Evolutionary conservation across 92 coral and sea anemone genomes (phyloP), one percentile per base, ranked within the genome.

Genomic region (Epizoanthus rinbou): DNA sequence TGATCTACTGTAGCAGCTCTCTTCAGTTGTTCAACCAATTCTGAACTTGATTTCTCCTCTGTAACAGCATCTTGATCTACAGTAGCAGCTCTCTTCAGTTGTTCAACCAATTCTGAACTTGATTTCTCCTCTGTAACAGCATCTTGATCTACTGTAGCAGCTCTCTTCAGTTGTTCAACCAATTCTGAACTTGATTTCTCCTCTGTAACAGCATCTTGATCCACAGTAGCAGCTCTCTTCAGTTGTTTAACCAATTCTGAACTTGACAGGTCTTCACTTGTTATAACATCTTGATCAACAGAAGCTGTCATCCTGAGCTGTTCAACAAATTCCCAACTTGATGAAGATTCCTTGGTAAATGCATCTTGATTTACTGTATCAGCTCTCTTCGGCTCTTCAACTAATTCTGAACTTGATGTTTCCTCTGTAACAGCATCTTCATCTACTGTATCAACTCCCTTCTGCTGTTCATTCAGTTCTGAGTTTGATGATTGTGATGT

Each of bases 191-290:
- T 76, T 22, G 82, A 76, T 13, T 28, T 28, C 2, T 28, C 31
- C 84, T 68, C 83, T 71, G 87, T 87, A 23, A 24, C 60, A 69
- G 81, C 33, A 16, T 14, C 15, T 43, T 81, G 83, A 64, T 82
- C 74, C 25, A 87, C 73, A 0, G 91, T 87, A 33, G 82, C 39
- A 18, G 57, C 82, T 76, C 31, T 76, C 50, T 60, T 76, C 64
- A 59, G 54, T 22, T 76, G 82, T 45, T 76, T 71, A 19, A 76
- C 71, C 70, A 76, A 76, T 50, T 76, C 82, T 19, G 63, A 60
- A 18, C 82, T 76, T 22, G 82, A 76, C 22, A 73, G 11, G 2
- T 54, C 63, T 76, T 39, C 33, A 69, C 43, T 60, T 41, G 57
- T 60, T 33, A 21, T 23, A 39, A 21, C 6, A n/a, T 9, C 19